These are phyloP conservation scores for Atta cephalotes DNA, from an alignment of 1,140 invertebrate species.

Conservation along the genomic window DNA sequence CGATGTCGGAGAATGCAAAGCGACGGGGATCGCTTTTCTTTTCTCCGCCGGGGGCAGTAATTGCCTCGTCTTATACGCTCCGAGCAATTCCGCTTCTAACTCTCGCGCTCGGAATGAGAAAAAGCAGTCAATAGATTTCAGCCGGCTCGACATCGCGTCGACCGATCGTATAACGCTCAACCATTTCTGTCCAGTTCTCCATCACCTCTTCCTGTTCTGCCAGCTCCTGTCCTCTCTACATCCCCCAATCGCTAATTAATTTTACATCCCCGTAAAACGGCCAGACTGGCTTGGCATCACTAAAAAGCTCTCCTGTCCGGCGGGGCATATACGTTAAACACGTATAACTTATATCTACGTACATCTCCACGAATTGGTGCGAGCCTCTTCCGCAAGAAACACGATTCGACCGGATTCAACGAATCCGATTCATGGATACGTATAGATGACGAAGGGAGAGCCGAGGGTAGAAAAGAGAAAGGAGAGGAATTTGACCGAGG, in stretches of 20 bases:
- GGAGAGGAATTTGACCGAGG: background rate
- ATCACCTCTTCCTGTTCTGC: background rate
- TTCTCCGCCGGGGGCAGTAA: slow-evolving; percentile 49
- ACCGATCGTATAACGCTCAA: slow-evolving; percentile 62
- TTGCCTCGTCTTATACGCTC: slow-evolving; percentile 64
- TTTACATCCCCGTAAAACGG: slow-evolving; percentile 76
- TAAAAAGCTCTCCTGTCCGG: slow-evolving; percentile 61
- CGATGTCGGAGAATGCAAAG: slow-evolving; percentile 58
- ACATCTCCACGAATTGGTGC: background rate
- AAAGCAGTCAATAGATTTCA: slow-evolving; percentile 65
- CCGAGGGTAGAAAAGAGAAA: background rate
- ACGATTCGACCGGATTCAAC: slow-evolving; percentile 42
- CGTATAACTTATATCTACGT: slow-evolving; percentile 24
- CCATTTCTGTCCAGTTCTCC: slow-evolving; percentile 46
- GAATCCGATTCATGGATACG: slow-evolving; percentile 61
- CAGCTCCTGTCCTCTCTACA: background rate
- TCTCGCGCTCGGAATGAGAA: slow-evolving; percentile 46
- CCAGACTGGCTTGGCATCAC: background rate
- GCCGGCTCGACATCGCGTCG: slow-evolving; percentile 42
- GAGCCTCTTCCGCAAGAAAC: slow-evolving; percentile 69
- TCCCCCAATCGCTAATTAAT: slow-evolving; percentile 77
- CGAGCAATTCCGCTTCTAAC: slow-evolving; percentile 36
- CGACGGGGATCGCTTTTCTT: slow-evolving; percentile 44
- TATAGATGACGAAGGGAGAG: background rate
- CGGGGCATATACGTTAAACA: slow-evolving; percentile 11